Evolutionary conservation across 2,797 vertebrate species (phyloP), one percentile per base, ranked within the genome.

Genomic region (Sebastiscus albofasciatus): DNA sequence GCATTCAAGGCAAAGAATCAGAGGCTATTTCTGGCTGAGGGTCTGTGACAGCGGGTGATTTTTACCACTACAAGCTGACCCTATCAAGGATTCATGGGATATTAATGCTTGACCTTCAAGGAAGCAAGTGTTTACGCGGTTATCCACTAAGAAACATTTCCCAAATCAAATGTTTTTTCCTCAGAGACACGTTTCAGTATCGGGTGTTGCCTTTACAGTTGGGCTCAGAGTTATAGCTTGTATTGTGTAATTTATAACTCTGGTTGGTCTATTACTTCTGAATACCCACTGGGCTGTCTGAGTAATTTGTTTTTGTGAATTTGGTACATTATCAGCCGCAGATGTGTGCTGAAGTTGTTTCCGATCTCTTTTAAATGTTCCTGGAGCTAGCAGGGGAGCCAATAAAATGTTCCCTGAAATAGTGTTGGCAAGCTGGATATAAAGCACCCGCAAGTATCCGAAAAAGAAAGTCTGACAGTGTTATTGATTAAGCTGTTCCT

Each of bases 231-330:
- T 79, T 82, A 24, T 68, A 72, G 75, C 72, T 81, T 75, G 70
- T 82, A 64, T 87, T 87, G 74, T 90, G 76, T 92, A 78, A 91
- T 92, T 90, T 85, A 89, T 82, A 81, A 59, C 72, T 68, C 78
- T 69, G 67, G 81, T 87, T 84, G 67, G 79, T 85, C 80, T 85
- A 87, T 91, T 91, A 85, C 79, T 84, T 79, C 77, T 84, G 82
- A 90, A 91, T 85, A 83, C 88, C 87, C 86, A 84, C 79, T 82
- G 82, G 87, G 88, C 72, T 77, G 81, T 69, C 77, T 86, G 75
- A 84, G 82, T 92, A 85, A 92, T 93, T 90, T 88, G 85, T 88
- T 90, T 90, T 89, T 90, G 77, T 88, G 85, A 74, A 64, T 91
- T 88, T 75, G 67, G 77, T 86, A 77, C 71, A 88, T 90, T 86